These are phyloP conservation scores for Hirtodrosophila duncani DNA, from an alignment of 2,888 invertebrate species.

Conservation along the genomic window DNA sequence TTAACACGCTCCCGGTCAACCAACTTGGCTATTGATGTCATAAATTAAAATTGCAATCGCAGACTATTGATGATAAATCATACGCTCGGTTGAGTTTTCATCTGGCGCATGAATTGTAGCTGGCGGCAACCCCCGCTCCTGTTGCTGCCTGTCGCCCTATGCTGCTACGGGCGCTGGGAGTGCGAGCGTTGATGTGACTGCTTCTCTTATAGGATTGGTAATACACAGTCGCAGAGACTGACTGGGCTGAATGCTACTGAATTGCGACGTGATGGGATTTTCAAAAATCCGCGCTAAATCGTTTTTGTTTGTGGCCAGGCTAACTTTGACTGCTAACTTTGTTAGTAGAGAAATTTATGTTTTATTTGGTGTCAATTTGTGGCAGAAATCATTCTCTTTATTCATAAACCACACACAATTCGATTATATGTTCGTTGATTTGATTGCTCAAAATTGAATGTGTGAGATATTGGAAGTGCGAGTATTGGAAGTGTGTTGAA, in stretches of 20 bases:
- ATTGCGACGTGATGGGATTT: slow-evolving; percentile 62
- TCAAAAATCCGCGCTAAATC: slow-evolving; percentile 61
- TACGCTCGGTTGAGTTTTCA: slow-evolving; percentile 61
- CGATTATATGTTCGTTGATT: slow-evolving; percentile 56
- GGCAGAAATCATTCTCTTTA: slow-evolving; percentile 58
- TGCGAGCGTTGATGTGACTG: slow-evolving; percentile 28
- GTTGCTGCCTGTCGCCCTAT: slow-evolving; percentile 14
- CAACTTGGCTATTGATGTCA: slow-evolving; percentile 59
- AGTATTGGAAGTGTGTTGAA: neutral
- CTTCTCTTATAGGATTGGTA: slow-evolving; percentile 19
- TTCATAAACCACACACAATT: slow-evolving; percentile 56
- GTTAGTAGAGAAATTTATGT: slow-evolving; percentile 59
- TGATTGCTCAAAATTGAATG: slow-evolving; percentile 58
- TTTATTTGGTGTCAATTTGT: slow-evolving; percentile 63
- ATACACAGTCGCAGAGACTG: slow-evolving; percentile 24
- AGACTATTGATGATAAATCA: slow-evolving; percentile 64
- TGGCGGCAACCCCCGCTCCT: slow-evolving; percentile 36
- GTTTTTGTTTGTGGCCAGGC: slow-evolving; percentile 57
- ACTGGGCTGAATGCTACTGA: neutral
- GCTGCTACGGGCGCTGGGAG: no score
- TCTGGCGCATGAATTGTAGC: slow-evolving; percentile 62
- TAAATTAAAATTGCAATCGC: slow-evolving; percentile 64
- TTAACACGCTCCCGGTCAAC: slow-evolving; percentile 55
- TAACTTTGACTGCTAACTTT: slow-evolving; percentile 61
- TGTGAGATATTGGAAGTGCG: slow-evolving; percentile 41